Conservation (phyloP, 2,797 vertebrate genomes). For the Natrix natrix region DNA sequence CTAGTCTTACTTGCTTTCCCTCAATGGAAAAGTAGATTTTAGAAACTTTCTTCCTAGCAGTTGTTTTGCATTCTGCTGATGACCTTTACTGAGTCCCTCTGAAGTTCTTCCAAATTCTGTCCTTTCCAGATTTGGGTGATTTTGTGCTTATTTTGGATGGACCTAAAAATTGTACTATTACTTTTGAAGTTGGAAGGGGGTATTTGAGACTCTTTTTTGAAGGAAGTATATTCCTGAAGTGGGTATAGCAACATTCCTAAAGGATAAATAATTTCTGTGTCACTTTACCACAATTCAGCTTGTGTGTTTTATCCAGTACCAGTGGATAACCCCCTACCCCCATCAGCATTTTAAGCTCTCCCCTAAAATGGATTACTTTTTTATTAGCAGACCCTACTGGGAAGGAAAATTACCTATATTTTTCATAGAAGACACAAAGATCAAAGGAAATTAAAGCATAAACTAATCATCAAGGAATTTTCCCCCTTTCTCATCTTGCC, state of each 20-base stretch:
- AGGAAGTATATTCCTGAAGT: conserved; percentile 39
- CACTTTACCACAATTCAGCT: conserved; percentile 36
- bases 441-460: background rate
- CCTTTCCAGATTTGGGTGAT: background rate
- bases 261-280: conserved; percentile 11
- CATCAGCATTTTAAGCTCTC: background rate
- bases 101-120: background rate
- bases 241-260: conserved; percentile 41
- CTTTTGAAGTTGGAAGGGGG: conserved; percentile 27
- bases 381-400: background rate
- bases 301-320: conserved; percentile 15
- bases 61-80: background rate
- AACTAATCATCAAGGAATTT: background rate
- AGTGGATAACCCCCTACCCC: background rate
- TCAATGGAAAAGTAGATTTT: background rate
- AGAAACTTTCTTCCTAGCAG: background rate
- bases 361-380: conserved; percentile 38
- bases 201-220: conserved; percentile 22
- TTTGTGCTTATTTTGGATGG: background rate
- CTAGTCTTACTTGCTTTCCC: background rate
- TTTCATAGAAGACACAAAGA: conserved; percentile 15
- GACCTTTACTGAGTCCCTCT: background rate
- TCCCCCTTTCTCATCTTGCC: background rate
- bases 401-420: conserved; percentile 23
- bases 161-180: background rate